Conservation (phyloP, 2,113 vertebrate species). For the Columba janthina region DNA sequence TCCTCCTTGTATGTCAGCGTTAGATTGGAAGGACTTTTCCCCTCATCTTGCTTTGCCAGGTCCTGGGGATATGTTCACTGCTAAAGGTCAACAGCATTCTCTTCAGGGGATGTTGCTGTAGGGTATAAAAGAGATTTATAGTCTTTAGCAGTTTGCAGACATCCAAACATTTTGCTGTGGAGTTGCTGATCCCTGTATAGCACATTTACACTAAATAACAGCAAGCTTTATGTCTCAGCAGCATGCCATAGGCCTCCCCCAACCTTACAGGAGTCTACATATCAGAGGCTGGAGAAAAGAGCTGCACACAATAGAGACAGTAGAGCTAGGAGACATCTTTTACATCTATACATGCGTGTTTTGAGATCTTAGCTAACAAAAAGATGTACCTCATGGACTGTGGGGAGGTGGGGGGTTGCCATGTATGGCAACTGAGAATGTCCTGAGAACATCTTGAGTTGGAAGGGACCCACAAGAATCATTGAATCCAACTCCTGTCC, state of each 20-base stretch:
- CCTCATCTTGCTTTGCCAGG: background rate
- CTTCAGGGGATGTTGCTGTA: background rate
- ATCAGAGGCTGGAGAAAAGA: background rate
- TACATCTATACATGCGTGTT: background rate
- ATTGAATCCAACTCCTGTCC: too few species aligned
- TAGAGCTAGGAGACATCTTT: background rate
- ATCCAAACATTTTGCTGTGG: background rate
- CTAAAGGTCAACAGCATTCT: background rate
- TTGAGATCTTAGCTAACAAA: background rate
- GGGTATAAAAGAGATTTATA: background rate
- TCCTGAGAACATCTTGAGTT: too few species aligned
- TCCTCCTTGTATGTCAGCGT: background rate
- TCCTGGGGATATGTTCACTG: background rate
- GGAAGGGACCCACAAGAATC: too few species aligned
- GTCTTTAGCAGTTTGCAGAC: background rate
- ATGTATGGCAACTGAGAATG: background rate
- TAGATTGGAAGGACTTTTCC: background rate
- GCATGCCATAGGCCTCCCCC: background rate
- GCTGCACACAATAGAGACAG: rapidly evolving
- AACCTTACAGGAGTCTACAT: background rate
- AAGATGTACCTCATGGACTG: background rate
- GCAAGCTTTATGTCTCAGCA: background rate
- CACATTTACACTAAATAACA: background rate
- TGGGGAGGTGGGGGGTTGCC: rapidly evolving
- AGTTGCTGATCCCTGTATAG: background rate